Evolutionary conservation across 2,113 vertebrate species (phyloP).

Genomic region (Prionailurus viverrinus): DNA sequence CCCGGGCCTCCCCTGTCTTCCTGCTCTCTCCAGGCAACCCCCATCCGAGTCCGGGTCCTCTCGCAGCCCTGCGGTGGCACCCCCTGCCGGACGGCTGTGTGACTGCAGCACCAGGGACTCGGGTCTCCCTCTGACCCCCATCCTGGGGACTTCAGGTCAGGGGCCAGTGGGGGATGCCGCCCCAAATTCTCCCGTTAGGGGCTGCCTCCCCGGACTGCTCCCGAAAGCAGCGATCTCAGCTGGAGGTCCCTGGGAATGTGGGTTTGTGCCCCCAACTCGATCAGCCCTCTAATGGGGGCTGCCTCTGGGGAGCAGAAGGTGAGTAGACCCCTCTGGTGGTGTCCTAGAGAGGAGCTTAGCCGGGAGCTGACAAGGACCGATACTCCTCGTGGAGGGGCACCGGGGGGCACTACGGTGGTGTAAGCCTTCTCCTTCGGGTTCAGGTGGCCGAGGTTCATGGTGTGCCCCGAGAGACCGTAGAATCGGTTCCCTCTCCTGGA

Average conservation of each 20-base stretch:
- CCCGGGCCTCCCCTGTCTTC: rapidly evolving
- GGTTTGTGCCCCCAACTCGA: neutral
- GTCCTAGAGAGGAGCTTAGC: neutral
- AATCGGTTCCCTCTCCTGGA: rapidly evolving
- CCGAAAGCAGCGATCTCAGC: neutral
- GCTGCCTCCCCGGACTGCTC: neutral
- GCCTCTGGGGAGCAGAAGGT: too few relatives aligned
- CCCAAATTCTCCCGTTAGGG: neutral
- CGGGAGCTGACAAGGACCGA: neutral
- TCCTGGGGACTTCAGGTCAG: too few relatives aligned
- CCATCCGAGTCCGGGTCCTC: rapidly evolving
- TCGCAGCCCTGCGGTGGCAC: neutral
- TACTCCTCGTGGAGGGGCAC: neutral
- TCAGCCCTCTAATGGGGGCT: neutral
- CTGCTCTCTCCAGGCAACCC: rapidly evolving
- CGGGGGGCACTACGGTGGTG: rapidly evolving
- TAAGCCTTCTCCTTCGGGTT: neutral
- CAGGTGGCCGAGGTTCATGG: rapidly evolving
- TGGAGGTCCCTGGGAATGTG: neutral
- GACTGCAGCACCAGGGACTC: rapidly evolving
- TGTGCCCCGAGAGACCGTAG: neutral
- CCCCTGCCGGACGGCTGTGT: neutral
- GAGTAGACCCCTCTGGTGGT: neutral
- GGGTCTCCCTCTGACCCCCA: rapidly evolving
- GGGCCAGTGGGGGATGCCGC: neutral